Evolutionary conservation across 2,113 vertebrate species (phyloP), one percentile per base, ranked within the genome.

Genomic region (Datnioides undecimradiatus): DNA sequence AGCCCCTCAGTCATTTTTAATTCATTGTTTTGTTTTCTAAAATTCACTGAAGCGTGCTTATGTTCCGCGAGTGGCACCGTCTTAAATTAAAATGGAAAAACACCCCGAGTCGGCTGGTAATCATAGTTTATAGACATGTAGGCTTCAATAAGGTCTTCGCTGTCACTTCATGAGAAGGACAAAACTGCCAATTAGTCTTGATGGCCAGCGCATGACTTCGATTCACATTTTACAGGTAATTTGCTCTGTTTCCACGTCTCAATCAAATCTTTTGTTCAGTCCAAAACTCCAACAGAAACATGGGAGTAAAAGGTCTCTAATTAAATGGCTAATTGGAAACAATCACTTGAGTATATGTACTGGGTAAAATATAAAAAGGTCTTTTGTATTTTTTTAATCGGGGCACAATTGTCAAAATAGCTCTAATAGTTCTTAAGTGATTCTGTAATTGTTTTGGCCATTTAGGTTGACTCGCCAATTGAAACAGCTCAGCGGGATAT

Each of bases 381-480:
- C 25, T 49, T 74, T 64, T 80, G 13, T 77, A 19, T 46, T 71
- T 79, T 79, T 43, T 9, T 67, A 64, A 79, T 55, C 8, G 62
- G 60, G 34, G 17, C 51, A 40, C 3, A 38, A 19, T 13, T 59
- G 54, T 81, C 60, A 86, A 72, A 86, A 81, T 49, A 68, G 43
- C 2, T 19, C 54, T 75, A 72, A 75, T 59, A 36, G 58, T 57
- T 80, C 72, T 69, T 57, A 31, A 52, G 19, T 19, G 9, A 46
- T 51, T 69, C 12, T 63, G 46, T 66, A 45, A 74, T 63, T 67
- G 46, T 52, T 72, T 57, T 69, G 21, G 31, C 69, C 45, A 41
- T 82, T 67, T 54, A 59, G 21, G 6, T 40, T 75, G 69, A 75
- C 25, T 64, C 52, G n/a, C 0, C 17, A 51, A 31, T 48, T 55